Conservation (phyloP, 2,888 invertebrate genomes). For the Drosophila fulvimacula region DNA sequence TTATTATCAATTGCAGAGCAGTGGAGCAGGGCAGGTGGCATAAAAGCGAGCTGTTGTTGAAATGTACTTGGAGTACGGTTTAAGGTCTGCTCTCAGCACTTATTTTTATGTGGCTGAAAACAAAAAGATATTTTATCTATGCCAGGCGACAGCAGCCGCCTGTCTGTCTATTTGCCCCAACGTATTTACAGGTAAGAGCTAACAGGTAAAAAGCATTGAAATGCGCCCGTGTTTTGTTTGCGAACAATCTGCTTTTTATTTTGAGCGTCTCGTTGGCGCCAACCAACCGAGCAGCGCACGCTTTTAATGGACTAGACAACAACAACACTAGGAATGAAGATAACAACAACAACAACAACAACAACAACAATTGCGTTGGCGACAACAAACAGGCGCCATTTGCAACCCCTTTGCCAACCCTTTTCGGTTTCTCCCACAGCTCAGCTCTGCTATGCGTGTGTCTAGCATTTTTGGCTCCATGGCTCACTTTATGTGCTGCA, state of each 20-base stretch:
- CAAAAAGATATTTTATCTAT: conserved; percentile 66
- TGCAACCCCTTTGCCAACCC: neutral
- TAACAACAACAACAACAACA: conserved; percentile 34
- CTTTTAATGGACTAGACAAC: conserved; percentile 68
- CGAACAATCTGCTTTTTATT: conserved; percentile 79
- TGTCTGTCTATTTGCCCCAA: conserved; percentile 32
- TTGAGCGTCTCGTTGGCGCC: conserved; percentile 73
- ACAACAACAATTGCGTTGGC: conserved; percentile 52
- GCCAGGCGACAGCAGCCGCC: conserved; percentile 48
- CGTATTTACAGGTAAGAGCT: conserved; percentile 70
- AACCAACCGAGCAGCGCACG: conserved; percentile 38
- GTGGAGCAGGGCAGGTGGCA: neutral
- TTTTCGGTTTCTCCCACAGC: neutral
- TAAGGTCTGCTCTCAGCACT: conserved; percentile 34
- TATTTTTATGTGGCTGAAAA: conserved; percentile 57
- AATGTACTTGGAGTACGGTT: conserved; percentile 8
- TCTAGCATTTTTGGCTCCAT: conserved; percentile 5
- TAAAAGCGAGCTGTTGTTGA: conserved; percentile 13
- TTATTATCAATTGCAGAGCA: conserved; percentile 65
- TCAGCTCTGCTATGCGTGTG: conserved; percentile 5
- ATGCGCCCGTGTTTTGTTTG: conserved; percentile 76
- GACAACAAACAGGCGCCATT: conserved; percentile 68
- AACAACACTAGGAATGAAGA: too few species aligned
- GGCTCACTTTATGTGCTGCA: conserved; percentile 10
- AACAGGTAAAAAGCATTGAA: conserved; percentile 75